A percentile compares a stretch with the other conserved stretches of the same genome.
Conservation (phyloP, 1,140 invertebrate species). For the Solenopsis invicta region DNA sequence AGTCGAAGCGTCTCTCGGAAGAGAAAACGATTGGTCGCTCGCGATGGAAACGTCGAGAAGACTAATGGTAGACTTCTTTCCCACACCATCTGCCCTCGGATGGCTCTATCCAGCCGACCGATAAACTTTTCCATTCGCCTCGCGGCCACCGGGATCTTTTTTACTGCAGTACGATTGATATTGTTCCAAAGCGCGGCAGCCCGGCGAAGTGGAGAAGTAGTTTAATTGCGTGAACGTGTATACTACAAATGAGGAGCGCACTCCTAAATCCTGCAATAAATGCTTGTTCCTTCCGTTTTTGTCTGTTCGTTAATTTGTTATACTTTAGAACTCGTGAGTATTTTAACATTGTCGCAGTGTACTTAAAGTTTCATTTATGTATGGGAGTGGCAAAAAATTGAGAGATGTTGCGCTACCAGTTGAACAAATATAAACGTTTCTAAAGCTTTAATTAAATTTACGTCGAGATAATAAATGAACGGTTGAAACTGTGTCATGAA, state of each 20-base stretch:
- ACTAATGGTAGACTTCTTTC: slow-evolving; percentile 73
- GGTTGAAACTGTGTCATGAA: neutral
- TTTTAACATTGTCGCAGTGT: neutral
- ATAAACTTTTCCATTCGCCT: slow-evolving; percentile 61
- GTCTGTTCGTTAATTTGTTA: slow-evolving; percentile 6
- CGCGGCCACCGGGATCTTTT: slow-evolving; percentile 33
- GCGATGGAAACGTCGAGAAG: slow-evolving; percentile 73
- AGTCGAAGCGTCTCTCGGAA: slow-evolving; percentile 26
- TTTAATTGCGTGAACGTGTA: slow-evolving; percentile 42
- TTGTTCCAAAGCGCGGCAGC: slow-evolving; percentile 33
- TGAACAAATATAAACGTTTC: neutral
- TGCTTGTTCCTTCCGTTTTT: neutral
- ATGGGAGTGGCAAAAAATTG: neutral
- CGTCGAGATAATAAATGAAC: neutral
- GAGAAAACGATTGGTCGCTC: slow-evolving; percentile 56
- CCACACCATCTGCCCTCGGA: slow-evolving; percentile 52
- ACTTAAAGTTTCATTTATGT: neutral
- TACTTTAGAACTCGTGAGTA: neutral
- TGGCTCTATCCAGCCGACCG: slow-evolving; percentile 54
- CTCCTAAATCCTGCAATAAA: slow-evolving; percentile 30
- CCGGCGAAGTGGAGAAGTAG: slow-evolving; percentile 6
- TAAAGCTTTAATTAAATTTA: neutral
- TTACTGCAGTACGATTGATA: slow-evolving; percentile 42
- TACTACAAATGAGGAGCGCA: slow-evolving; percentile 40
- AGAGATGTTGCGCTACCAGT: neutral